phyloP scores from a whole-genome alignment of 2,797 vertebrate genomes.

The Tinamus major region DNA sequence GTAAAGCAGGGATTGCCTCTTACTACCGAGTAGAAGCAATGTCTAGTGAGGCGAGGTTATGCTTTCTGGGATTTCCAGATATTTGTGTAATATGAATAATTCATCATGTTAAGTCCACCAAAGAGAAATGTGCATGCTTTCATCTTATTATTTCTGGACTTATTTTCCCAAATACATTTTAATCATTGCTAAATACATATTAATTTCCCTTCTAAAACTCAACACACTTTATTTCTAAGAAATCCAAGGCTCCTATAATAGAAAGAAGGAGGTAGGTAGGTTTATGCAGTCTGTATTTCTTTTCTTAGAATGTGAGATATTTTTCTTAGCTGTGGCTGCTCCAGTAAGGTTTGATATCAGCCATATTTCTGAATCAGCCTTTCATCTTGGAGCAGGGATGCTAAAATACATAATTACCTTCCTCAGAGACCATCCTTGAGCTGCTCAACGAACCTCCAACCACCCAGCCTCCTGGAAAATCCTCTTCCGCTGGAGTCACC shows the following conservation, averaged over 20 bases:
- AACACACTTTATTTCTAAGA: background rate
- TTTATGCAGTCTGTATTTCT: background rate
- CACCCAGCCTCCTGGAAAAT: background rate
- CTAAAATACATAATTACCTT: constrained; percentile 30
- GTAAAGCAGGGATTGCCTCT: background rate
- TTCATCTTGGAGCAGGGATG: background rate
- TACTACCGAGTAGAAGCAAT: background rate
- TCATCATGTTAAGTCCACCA: background rate
- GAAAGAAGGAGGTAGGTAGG: background rate
- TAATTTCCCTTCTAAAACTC: background rate
- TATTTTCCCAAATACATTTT: background rate
- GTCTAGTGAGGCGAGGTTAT: background rate
- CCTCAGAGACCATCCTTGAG: constrained; percentile 71
- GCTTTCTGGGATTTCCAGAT: background rate
- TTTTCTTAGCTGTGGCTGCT: background rate
- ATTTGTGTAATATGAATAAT: background rate
- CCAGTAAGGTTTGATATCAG: background rate
- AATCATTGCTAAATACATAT: background rate
- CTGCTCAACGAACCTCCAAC: constrained; percentile 45
- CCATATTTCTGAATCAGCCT: background rate
- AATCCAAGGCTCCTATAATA: background rate
- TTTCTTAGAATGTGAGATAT: background rate
- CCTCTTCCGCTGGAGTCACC: background rate
- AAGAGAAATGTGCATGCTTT: background rate
- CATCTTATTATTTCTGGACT: background rate